Conservation (phyloP, 1,140 invertebrate genomes). For the Pantala flavescens region DNA sequence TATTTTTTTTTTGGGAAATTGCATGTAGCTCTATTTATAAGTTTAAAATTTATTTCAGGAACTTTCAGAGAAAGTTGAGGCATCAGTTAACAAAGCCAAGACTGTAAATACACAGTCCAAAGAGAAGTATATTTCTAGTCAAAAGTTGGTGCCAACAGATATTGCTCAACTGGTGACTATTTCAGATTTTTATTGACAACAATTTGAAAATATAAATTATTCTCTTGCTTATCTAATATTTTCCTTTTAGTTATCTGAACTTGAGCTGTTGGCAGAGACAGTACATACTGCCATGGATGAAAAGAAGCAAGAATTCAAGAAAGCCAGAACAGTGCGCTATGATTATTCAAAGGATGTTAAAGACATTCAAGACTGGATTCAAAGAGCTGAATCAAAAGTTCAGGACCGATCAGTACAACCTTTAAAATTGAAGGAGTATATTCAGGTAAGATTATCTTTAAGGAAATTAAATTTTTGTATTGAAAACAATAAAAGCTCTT, state of each 20-base stretch:
- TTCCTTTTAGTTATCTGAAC: conserved; percentile 43
- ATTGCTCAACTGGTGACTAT: conserved; percentile 48
- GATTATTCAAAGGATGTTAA: conserved; percentile 72
- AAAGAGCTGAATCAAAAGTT: conserved; percentile 67
- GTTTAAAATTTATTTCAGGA: conserved; percentile 31
- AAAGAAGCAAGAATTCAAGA: conserved; percentile 73
- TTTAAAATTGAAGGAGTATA: conserved; percentile 57
- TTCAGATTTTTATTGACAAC: conserved; percentile 15
- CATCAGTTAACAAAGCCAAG: conserved; percentile 45
- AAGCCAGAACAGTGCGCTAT: conserved; percentile 64
- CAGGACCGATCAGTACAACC: conserved; percentile 71
- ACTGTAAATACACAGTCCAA: conserved; percentile 45
- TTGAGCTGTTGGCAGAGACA: conserved; percentile 70
- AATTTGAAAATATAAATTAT: background rate
- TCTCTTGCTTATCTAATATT: background rate
- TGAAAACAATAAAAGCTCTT: too few relatives aligned
- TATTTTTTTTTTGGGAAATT: background rate
- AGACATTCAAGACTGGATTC: conserved; percentile 69
- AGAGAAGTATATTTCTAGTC: conserved; percentile 53
- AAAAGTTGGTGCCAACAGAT: conserved; percentile 60
- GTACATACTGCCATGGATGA: conserved; percentile 69
- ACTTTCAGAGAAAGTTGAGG: conserved; percentile 39
- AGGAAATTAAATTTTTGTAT: too few relatives aligned
- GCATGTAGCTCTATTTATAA: background rate
- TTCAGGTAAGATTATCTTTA: conserved; percentile 35